These are phyloP conservation scores for Catostylus mosaicus DNA, from an alignment of 30 jellyfish, hydroid and myxozoan species.

Conservation along the genomic window DNA sequence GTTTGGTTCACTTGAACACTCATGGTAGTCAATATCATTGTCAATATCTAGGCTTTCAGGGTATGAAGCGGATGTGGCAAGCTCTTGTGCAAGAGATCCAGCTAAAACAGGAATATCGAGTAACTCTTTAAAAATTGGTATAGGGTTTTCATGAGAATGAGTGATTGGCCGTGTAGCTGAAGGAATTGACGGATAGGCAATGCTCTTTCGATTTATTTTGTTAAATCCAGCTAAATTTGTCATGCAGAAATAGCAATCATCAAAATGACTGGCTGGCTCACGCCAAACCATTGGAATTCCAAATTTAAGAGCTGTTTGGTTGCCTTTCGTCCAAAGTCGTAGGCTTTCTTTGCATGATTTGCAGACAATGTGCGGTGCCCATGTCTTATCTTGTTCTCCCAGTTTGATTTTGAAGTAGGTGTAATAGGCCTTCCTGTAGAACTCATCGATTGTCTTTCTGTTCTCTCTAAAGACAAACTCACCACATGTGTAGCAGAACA, in stretches of 20 bases:
- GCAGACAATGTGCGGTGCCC: slow-evolving; percentile 60
- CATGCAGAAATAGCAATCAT: slow-evolving; percentile 7
- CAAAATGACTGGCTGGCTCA: slow-evolving; percentile 2
- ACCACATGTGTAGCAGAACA: slow-evolving; percentile 16
- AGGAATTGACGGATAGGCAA: slow-evolving; percentile 35
- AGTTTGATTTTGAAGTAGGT: slow-evolving; percentile 15
- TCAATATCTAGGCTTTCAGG: background rate
- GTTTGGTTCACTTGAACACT: slow-evolving; percentile 12
- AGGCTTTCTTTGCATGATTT: background rate
- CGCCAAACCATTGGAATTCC: slow-evolving; percentile 40
- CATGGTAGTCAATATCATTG: slow-evolving; percentile 41
- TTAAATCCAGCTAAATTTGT: slow-evolving; percentile 23
- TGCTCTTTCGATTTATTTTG: slow-evolving; percentile 24
- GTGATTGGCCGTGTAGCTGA: slow-evolving; percentile 55
- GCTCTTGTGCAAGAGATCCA: background rate
- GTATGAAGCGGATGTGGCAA: background rate
- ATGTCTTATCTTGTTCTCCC: slow-evolving; percentile 31
- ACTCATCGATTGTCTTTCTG: slow-evolving; percentile 3
- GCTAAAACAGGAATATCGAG: background rate
- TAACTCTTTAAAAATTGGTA: slow-evolving; percentile 52
- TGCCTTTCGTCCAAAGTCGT: slow-evolving; percentile 17
- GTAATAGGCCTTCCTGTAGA: slow-evolving; percentile 4
- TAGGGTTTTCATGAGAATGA: slow-evolving; percentile 37
- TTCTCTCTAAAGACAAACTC: background rate
- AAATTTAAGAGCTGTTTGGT: background rate